Base-by-base conservation (phyloP, 1,140 invertebrate genomes). In the Rhyacophila brunnea region DNA sequence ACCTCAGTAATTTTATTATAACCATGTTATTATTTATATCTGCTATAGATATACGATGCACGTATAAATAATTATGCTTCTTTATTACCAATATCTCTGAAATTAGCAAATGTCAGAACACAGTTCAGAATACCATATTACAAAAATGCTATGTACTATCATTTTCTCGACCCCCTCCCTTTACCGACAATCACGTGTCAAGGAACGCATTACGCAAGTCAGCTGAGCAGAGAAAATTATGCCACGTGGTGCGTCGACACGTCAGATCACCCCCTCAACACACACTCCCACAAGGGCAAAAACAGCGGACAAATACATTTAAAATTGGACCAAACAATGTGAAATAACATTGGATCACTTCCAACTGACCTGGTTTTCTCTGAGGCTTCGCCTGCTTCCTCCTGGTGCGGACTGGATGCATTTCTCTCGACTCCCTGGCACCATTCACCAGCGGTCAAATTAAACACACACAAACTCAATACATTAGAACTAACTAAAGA, bases 321-420 rank as follows among this genome's bases (percentile, higher is more conserved):
- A 35, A 6, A 35, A 15, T 13, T 13, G n/a, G 4, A 5, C 23
- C n/a, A n/a, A n/a, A n/a, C n/a, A n/a, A n/a, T n/a, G n/a, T n/a
- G n/a, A n/a, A n/a, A n/a, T 9, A 48, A 32, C 18, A 50, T n/a
- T 15, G 11, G 43, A 17, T 15, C 15, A 19, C 40, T 11, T 20
- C 28, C 34, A 23, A 34, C 15, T 51, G 20, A 64, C 62, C 62
- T 64, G 62, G 28, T 51, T 64, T 64, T 51, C 57, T 55, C 32
- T 59, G 62, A 46, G 62, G 62, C 51, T 55, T 55, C 6, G 62
- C 50, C 47, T 64, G 62, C 35, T 64, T 64, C 44, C 60, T 51
- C 28, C 55, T 53, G 45, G 49, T 34, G 3, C 36, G 14, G 28
- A 52, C 43, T 40, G 60, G 45, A 13, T 40, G 18, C 49, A 51